These are phyloP conservation scores for Synaphobranchus kaupii DNA, from an alignment of 2,797 vertebrate genomes.

Conservation along the genomic window DNA sequence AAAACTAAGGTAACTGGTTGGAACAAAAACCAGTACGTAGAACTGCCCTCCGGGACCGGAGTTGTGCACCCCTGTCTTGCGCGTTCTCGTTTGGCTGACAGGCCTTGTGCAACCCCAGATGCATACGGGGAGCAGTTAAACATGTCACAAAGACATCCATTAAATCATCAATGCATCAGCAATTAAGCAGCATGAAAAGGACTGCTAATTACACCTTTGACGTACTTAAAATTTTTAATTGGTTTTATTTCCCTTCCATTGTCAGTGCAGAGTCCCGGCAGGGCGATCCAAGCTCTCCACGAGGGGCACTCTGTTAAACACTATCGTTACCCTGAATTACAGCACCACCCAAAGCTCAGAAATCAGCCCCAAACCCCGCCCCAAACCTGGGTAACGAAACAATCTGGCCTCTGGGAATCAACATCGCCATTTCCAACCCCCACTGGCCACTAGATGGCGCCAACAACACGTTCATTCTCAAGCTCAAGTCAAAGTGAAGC, in stretches of 20 bases:
- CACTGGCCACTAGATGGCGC: slow-evolving; percentile 60
- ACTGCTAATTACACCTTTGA: slow-evolving; percentile 3
- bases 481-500: too few relatives aligned
- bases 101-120: background rate
- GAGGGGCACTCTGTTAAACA: background rate
- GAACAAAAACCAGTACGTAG: too few relatives aligned
- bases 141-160: background rate
- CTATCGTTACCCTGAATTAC: background rate
- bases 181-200: slow-evolving; percentile 3
- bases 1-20: too few relatives aligned
- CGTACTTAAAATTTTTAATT: slow-evolving; percentile 8
- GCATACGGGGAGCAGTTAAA: background rate
- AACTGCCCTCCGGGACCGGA: too few relatives aligned
- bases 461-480: slow-evolving; percentile 30
- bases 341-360: background rate
- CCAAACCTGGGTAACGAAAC: background rate
- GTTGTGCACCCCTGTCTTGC: too few relatives aligned
- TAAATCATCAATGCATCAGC: slow-evolving; percentile 4
- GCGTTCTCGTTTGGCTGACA: background rate
- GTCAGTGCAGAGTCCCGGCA: background rate
- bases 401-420: background rate
- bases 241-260: background rate
- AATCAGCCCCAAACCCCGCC: background rate
- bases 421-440: background rate
- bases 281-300: background rate